phyloP scores from a whole-genome alignment of 2,888 invertebrate species.

The Apoda limacodes region DNA sequence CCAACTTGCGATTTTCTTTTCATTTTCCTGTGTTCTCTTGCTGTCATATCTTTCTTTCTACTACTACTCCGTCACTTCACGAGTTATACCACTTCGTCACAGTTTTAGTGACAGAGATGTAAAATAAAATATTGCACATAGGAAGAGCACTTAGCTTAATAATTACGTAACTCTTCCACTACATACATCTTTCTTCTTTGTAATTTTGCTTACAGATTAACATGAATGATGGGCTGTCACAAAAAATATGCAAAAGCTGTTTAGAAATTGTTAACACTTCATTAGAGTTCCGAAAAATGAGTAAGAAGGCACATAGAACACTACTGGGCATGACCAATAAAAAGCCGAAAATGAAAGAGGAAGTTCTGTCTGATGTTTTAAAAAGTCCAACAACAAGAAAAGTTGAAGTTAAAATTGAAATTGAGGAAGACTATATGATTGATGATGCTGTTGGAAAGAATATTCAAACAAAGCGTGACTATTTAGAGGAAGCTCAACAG shows the following conservation, averaged over 20 bases:
- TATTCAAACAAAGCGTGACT: constrained; percentile 27
- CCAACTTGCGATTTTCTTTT: too few relatives aligned
- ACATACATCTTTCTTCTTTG: too few relatives aligned
- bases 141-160: too few relatives aligned
- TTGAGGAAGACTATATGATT: constrained; percentile 20
- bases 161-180: too few relatives aligned
- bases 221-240: constrained; percentile 42
- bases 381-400: constrained; percentile 11
- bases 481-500: constrained; percentile 17
- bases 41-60: too few relatives aligned
- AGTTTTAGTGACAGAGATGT: too few relatives aligned
- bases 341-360: constrained; percentile 16
- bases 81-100: too few relatives aligned
- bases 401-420: constrained; percentile 10
- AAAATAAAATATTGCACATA: too few relatives aligned
- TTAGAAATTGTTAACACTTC: constrained; percentile 29
- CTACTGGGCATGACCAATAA: constrained; percentile 25
- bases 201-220: constrained; percentile 32
- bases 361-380: constrained; percentile 2
- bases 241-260: constrained; percentile 42
- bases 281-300: constrained; percentile 35
- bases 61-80: too few relatives aligned
- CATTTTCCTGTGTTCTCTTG: too few relatives aligned
- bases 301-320: constrained; percentile 35
- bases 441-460: constrained; percentile 25